These are phyloP conservation scores for Sycobia sp. DNA, from an alignment of 1,140 invertebrate genomes.

Conservation along the genomic window DNA sequence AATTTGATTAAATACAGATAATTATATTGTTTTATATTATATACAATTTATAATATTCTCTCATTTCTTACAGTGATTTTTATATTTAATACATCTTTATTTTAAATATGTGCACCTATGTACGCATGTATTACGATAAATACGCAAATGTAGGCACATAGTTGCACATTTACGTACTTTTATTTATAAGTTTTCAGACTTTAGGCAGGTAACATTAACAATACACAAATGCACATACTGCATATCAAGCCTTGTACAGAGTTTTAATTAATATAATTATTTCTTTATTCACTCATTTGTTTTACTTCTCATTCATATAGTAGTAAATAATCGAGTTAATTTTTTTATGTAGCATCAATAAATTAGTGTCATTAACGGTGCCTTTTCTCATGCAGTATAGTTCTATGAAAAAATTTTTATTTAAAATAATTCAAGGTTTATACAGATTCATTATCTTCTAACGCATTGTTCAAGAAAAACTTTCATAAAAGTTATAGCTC, in stretches of 20 bases:
- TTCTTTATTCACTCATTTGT: neutral
- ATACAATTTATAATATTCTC: slow-evolving; percentile 45
- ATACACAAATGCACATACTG: slow-evolving; percentile 28
- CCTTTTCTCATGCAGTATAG: slow-evolving; percentile 23
- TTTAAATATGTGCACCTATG: slow-evolving; percentile 20
- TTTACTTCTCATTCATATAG: slow-evolving; percentile 7
- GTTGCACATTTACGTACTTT: slow-evolving; percentile 21
- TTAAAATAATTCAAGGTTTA: neutral
- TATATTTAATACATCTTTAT: slow-evolving; percentile 25
- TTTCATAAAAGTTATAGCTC: slow-evolving; percentile 10
- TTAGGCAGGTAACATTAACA: slow-evolving; percentile 32
- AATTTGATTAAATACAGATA: slow-evolving; percentile 49
- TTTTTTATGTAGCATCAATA: slow-evolving; percentile 10
- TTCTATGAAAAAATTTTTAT: too few species aligned
- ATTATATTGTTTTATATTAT: slow-evolving; percentile 50
- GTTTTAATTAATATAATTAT: slow-evolving; percentile 25
- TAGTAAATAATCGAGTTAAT: neutral
- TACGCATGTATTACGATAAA: slow-evolving; percentile 28
- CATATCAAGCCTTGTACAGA: slow-evolving; percentile 30
- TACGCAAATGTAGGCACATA: slow-evolving; percentile 7
- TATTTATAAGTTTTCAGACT: slow-evolving; percentile 36
- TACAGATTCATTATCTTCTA: neutral
- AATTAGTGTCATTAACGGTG: slow-evolving; percentile 17
- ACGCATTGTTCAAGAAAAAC: slow-evolving; percentile 19
- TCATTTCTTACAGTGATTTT: slow-evolving; percentile 34